Evolutionary conservation across 92 coral and sea anemone species (phyloP).

Genomic region (Virgularia gustaviana): DNA sequence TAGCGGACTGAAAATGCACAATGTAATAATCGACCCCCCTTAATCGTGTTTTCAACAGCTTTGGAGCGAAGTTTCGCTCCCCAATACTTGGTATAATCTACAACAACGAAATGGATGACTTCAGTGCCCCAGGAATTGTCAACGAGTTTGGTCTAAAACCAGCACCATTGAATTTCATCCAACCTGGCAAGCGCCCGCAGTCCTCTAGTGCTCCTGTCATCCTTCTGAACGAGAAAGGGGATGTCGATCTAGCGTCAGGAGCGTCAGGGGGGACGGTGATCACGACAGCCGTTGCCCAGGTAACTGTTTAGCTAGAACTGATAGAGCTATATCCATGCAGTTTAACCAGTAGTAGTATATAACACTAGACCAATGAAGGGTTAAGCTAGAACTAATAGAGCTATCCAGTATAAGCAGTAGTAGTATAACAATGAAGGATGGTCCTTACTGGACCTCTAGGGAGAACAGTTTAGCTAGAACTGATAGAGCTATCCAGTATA

Average conservation of each 20-base stretch:
- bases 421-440: too few relatives aligned
- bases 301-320: too few relatives aligned
- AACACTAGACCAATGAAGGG: too few relatives aligned
- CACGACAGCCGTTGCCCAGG: slow-evolving; percentile 94
- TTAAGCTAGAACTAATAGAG: too few relatives aligned
- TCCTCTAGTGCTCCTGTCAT: slow-evolving; percentile 95
- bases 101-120: slow-evolving; percentile 99
- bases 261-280: slow-evolving; percentile 98
- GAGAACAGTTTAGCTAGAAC: too few relatives aligned
- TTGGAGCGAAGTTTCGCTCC: slow-evolving; percentile 96
- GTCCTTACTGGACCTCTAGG: too few relatives aligned
- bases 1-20: background rate
- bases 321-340: too few relatives aligned
- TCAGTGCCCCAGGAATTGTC: slow-evolving; percentile 85
- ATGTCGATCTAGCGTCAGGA: slow-evolving; percentile 77
- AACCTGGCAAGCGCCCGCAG: slow-evolving; percentile 98
- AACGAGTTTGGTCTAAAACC: slow-evolving; percentile 95
- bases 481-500: too few relatives aligned
- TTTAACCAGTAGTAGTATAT: too few relatives aligned
- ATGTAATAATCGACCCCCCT: background rate
- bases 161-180: slow-evolving; percentile 85
- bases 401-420: too few relatives aligned
- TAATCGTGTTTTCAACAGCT: slow-evolving; percentile 37
- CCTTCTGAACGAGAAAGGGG: slow-evolving; percentile 73
- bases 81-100: slow-evolving; percentile 83